Conservation (phyloP, 2,113 vertebrate species). For the Sinocyclocheilus anshuiensis region DNA sequence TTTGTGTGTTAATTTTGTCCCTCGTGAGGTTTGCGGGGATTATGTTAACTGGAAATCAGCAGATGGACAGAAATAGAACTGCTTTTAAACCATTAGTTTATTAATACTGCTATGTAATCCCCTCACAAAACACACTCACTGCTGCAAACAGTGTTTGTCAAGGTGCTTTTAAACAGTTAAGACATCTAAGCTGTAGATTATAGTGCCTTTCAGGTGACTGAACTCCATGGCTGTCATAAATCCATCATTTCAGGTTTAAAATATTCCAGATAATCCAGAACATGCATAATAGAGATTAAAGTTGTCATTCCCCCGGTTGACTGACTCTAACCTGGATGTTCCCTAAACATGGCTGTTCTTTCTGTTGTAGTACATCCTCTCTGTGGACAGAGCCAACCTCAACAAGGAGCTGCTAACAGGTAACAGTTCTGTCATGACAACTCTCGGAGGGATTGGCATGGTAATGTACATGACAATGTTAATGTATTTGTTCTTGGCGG, state of each 20-base stretch:
- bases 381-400: conserved; percentile 90
- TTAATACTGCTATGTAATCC: conserved; percentile 23
- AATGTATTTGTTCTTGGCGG: too few relatives aligned
- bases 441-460: too few relatives aligned
- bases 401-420: conserved; percentile 91
- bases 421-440: conserved; percentile 52
- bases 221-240: neutral
- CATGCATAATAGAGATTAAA: conserved; percentile 17
- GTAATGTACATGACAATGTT: too few relatives aligned
- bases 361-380: conserved; percentile 89
- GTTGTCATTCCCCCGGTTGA: neutral
- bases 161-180: conserved; percentile 1
- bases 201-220: neutral
- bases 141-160: neutral
- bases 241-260: neutral
- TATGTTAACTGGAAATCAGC: neutral
- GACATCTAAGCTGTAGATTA: neutral
- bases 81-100: conserved; percentile 17
- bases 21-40: neutral
- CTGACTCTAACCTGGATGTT: neutral
- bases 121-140: conserved; percentile 10
- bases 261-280: conserved; percentile 15
- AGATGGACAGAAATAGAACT: conserved; percentile 4
- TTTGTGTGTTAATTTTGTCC: neutral
- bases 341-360: conserved; percentile 34